Evolutionary conservation across 92 coral and sea anemone species (phyloP).

Genomic region (Muricea muricata): DNA sequence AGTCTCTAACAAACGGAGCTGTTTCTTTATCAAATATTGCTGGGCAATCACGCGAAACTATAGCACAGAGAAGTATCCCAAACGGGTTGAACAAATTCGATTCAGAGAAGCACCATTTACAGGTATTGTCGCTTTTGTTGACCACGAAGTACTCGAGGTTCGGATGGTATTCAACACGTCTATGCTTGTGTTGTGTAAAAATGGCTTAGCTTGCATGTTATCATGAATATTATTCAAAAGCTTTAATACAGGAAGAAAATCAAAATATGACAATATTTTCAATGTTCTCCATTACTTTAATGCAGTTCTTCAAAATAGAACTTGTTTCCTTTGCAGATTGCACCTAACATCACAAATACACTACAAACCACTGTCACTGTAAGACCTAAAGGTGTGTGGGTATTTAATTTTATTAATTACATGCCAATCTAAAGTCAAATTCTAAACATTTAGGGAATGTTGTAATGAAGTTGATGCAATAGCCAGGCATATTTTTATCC

Average conservation of each 20-base stretch:
- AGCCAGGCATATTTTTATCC: too few relatives aligned
- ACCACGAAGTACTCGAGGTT: background rate
- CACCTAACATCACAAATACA: background rate
- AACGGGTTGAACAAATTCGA: conserved; percentile 24
- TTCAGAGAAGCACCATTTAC: conserved; percentile 26
- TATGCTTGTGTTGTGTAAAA: conserved; percentile 3
- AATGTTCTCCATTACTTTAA: background rate
- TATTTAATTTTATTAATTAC: background rate
- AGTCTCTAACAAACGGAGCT: conserved; percentile 36
- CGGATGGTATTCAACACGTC: conserved; percentile 16
- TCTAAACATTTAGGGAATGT: background rate
- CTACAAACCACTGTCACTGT: conserved; percentile 12
- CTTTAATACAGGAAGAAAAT: background rate
- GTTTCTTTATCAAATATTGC: conserved; percentile 24
- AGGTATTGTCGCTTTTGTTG: conserved; percentile 19
- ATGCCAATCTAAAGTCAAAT: background rate
- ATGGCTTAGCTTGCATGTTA: conserved; percentile 10
- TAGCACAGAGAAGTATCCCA: conserved; percentile 5
- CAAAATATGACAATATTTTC: too few relatives aligned
- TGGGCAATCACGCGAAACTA: conserved; percentile 32
- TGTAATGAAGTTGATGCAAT: background rate
- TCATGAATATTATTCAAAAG: background rate
- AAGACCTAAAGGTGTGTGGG: conserved; percentile 28
- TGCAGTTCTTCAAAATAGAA: background rate
- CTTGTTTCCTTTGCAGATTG: conserved; percentile 16